Percentiles rank a stretch among this genome's conserved stretches.
Evolutionary conservation across 37 sponge, comb jelly and placozoan species (phyloP).

Genomic region (Hormiphora californensis): DNA sequence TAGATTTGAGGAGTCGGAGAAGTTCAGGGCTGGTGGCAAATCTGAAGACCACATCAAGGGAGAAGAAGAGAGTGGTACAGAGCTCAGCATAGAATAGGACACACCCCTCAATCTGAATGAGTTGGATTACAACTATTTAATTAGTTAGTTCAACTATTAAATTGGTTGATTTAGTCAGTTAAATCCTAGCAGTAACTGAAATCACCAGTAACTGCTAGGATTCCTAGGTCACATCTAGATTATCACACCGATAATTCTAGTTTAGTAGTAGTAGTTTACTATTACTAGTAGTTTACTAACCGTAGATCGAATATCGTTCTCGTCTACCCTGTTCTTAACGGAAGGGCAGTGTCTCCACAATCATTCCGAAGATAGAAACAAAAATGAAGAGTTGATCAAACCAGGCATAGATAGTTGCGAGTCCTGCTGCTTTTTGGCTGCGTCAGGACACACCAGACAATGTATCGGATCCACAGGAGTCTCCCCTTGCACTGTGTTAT

Average conservation of each 20-base stretch:
- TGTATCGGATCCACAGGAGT: background rate
- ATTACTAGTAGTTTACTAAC: too few species aligned
- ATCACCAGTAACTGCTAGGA: too few species aligned
- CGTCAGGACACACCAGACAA: constrained; percentile 8
- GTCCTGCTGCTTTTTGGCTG: constrained; percentile 23
- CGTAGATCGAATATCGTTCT: background rate
- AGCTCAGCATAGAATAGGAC: constrained; percentile 47
- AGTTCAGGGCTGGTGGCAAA: background rate
- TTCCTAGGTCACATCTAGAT: too few species aligned
- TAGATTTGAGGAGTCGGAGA: background rate
- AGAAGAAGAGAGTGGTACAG: constrained; percentile 29
- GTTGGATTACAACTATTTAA: too few species aligned
- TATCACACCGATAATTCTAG: too few species aligned
- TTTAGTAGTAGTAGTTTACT: too few species aligned
- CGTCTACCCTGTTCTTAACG: background rate
- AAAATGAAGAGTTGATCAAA: constrained; percentile 40
- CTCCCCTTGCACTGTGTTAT: background rate
- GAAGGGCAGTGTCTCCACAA: constrained; percentile 26
- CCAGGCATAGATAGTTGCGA: constrained; percentile 49
- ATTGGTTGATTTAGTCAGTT: too few species aligned
- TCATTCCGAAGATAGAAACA: constrained; percentile 44
- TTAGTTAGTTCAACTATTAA: too few species aligned
- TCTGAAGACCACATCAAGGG: constrained; percentile 32
- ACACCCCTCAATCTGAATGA: background rate
- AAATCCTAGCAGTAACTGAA: too few species aligned